These are phyloP conservation scores for Heterocephalus glaber DNA, from an alignment of 2,113 vertebrate genomes.

Conservation along the genomic window DNA sequence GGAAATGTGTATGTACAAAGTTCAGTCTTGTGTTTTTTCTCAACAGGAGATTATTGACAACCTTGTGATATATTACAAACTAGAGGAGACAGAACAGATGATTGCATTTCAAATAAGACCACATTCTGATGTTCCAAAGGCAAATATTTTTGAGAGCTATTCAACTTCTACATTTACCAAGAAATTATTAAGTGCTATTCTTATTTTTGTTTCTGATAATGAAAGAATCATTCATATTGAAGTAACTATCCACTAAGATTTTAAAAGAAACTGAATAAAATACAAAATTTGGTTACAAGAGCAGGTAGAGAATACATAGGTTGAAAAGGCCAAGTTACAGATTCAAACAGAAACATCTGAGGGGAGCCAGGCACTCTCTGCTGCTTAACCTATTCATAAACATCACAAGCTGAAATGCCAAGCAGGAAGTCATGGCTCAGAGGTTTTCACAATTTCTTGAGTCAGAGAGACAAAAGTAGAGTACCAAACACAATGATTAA, in stretches of 20 bases:
- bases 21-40: background rate
- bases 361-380: background rate
- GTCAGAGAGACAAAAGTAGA: background rate
- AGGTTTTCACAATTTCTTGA: background rate
- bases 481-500: background rate
- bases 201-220: slow-evolving; percentile 10
- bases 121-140: background rate
- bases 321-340: background rate
- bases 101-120: background rate
- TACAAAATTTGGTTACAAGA: background rate
- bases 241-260: background rate
- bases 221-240: slow-evolving; percentile 16
- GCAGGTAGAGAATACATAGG: background rate
- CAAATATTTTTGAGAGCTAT: background rate
- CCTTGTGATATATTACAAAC: background rate
- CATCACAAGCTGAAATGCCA: background rate
- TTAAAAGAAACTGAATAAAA: background rate
- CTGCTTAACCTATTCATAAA: background rate
- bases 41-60: background rate
- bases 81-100: background rate
- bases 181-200: background rate
- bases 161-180: background rate
- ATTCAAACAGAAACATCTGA: background rate
- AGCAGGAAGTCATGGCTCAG: background rate
- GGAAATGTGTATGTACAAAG: background rate